A percentile compares a stretch with the other conserved stretches of the same genome.
These are phyloP conservation scores for Austrofundulus limnaeus DNA, from an alignment of 2,113 vertebrate genomes.

Conservation along the genomic window DNA sequence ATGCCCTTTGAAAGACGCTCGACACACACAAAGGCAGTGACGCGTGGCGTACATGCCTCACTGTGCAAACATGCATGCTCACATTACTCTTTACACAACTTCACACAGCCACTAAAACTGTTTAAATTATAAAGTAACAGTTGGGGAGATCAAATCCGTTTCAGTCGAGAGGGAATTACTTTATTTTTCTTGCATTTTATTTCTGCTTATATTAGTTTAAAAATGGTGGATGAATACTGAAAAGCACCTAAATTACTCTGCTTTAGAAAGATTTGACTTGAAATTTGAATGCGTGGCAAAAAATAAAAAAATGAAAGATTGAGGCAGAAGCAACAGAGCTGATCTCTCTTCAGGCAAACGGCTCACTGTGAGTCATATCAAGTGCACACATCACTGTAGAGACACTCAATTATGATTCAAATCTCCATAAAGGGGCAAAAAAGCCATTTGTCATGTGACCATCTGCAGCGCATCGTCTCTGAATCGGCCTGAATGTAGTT, in stretches of 20 bases:
- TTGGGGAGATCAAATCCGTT: conserved; percentile 5
- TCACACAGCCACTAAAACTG: conserved; percentile 31
- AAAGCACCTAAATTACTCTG: conserved; percentile 2
- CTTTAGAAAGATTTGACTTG: conserved; percentile 46
- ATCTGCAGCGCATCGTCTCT: conserved; percentile 61
- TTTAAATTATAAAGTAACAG: conserved; percentile 4
- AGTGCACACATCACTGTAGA: conserved; percentile 67
- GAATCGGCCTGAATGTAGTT: conserved; percentile 65
- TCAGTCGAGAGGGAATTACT: background rate
- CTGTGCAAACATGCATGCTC: conserved; percentile 65
- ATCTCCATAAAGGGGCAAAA: conserved; percentile 75
- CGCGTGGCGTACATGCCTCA: conserved; percentile 69
- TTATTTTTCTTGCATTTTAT: conserved; percentile 4
- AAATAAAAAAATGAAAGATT: no score
- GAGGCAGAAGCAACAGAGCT: conserved; percentile 64
- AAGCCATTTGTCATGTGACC: conserved; percentile 75
- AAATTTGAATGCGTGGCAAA: conserved; percentile 46
- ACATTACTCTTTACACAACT: conserved; percentile 53
- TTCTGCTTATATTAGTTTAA: conserved; percentile 11
- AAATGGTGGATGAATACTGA: conserved; percentile 24
- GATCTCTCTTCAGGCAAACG: conserved; percentile 68
- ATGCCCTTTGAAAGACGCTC: conserved; percentile 73
- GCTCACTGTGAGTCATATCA: conserved; percentile 69
- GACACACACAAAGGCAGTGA: conserved; percentile 70
- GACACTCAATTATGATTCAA: conserved; percentile 77